Conservation (phyloP, 1,140 invertebrate species). For the Diuraphis noxia region DNA sequence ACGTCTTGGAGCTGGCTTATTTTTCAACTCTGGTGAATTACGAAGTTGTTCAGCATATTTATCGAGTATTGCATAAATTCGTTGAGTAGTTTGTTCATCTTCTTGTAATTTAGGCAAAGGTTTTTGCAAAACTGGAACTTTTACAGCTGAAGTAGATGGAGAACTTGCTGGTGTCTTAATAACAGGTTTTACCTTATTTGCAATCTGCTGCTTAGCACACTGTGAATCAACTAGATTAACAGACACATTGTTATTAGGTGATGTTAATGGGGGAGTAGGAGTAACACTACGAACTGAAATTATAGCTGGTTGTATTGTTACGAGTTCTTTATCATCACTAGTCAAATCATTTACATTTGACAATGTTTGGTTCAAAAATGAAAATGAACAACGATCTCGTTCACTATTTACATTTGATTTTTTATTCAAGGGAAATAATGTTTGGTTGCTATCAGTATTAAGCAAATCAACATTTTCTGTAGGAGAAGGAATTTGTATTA, state of each 20-base stretch:
- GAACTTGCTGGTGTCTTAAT: constrained; percentile 58
- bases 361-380: constrained; percentile 45
- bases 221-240: constrained; percentile 19
- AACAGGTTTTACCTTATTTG: constrained; percentile 17
- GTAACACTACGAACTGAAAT: constrained; percentile 24
- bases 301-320: neutral
- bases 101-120: constrained; percentile 77
- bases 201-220: constrained; percentile 26
- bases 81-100: constrained; percentile 78
- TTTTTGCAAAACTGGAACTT: constrained; percentile 59
- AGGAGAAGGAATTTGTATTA: constrained; percentile 31
- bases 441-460: constrained; percentile 24
- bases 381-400: constrained; percentile 36
- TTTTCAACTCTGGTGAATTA: constrained; percentile 77
- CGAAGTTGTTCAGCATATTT: constrained; percentile 79
- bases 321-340: neutral
- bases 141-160: constrained; percentile 55
- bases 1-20: constrained; percentile 76
- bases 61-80: constrained; percentile 78
- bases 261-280: neutral
- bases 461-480: constrained; percentile 48
- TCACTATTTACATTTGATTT: neutral
- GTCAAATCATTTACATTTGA: constrained; percentile 16
- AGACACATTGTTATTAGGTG: neutral
- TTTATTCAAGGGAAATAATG: constrained; percentile 26